Percentiles rank a stretch among this genome's conserved stretches.
phyloP scores from a whole-genome alignment of 2,113 vertebrate genomes.

The Poeciliopsis occidentalis region DNA sequence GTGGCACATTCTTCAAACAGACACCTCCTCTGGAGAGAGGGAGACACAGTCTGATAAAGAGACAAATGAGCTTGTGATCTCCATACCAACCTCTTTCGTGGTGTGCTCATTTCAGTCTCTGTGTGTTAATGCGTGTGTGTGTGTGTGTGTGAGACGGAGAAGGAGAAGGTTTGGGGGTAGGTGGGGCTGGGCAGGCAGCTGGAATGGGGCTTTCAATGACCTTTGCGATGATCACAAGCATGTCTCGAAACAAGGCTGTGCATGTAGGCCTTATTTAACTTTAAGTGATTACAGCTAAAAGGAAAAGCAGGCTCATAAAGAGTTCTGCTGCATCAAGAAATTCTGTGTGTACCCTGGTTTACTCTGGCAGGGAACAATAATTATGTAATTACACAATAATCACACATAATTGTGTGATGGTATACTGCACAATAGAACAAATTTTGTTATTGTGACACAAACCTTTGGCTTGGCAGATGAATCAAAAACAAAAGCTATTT shows the following conservation, averaged over 20 bases:
- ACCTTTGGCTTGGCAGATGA: conserved; percentile 9
- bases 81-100: conserved; percentile 76
- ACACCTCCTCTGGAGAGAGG: conserved; percentile 91
- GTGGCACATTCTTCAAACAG: conserved; percentile 95
- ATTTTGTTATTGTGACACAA: conserved; percentile 35
- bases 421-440: conserved; percentile 29
- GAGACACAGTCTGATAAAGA: conserved; percentile 91
- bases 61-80: conserved; percentile 90
- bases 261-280: conserved; percentile 59
- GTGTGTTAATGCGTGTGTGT: conserved; percentile 7
- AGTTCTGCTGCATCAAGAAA: conserved; percentile 33
- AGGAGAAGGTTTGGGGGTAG: conserved; percentile 21
- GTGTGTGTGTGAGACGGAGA: conserved; percentile 10
- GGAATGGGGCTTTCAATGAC: conserved; percentile 75
- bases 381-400: conserved; percentile 56
- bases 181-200: conserved; percentile 31
- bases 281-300: conserved; percentile 52
- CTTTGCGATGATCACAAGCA: conserved; percentile 87
- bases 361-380: conserved; percentile 26
- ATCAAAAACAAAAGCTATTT: conserved; percentile 23
- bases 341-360: conserved; percentile 1
- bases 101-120: conserved; percentile 38
- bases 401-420: conserved; percentile 40
- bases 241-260: conserved; percentile 64
- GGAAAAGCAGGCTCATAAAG: conserved; percentile 31